Base-by-base conservation (phyloP, 2,113 vertebrate genomes). In the Axis porcinus region DNA sequence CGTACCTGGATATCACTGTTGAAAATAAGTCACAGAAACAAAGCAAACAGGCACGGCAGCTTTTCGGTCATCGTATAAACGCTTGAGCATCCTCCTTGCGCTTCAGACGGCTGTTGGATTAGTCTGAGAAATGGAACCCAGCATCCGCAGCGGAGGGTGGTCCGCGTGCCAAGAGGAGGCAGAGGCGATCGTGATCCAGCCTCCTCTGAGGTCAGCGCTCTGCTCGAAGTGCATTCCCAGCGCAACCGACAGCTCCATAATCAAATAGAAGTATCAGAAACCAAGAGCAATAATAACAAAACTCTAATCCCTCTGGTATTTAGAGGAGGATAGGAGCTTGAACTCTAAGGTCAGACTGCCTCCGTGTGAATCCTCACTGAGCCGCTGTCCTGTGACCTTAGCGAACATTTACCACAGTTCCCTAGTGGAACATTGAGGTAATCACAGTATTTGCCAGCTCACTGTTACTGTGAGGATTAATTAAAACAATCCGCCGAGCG, bases 221-320 rank as follows among this genome's bases (percentile, higher is more conserved):
- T 50, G 58, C 91, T 96, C 7, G 2, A 91, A 79, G 50, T 70
- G 86, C 97, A 86, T 96, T 93, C 95, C 97, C 97, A 96, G 79
- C 5, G 82, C 95, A 62, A 88, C 47, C 3, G 9, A 79, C 86
- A 95, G 82, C 70, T 96, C 81, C 83, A 27, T 83, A 89, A 97
- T 89, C 93, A 94, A 89, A 94, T 15, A 92, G 70, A 87, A 94
- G 76, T 62, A 82, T 95, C 95, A 94, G 78, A 97, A 84, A 27
- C n/a, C 33, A 55, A 90, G 78, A 91, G 78, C 78, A 91, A n/a
- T 70, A 92, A 78, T 89, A 96, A 88, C 27, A 85, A 84, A 94
- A 94, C 81, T 82, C 78, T 8, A 96, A 94, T 94, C 81, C 94
- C 90, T 45, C 62, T 85, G 79, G 47, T 88, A 58, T 95, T 86